Evolutionary conservation across 2,113 vertebrate species (phyloP).

Genomic region (Myrmecophaga tridactyla): DNA sequence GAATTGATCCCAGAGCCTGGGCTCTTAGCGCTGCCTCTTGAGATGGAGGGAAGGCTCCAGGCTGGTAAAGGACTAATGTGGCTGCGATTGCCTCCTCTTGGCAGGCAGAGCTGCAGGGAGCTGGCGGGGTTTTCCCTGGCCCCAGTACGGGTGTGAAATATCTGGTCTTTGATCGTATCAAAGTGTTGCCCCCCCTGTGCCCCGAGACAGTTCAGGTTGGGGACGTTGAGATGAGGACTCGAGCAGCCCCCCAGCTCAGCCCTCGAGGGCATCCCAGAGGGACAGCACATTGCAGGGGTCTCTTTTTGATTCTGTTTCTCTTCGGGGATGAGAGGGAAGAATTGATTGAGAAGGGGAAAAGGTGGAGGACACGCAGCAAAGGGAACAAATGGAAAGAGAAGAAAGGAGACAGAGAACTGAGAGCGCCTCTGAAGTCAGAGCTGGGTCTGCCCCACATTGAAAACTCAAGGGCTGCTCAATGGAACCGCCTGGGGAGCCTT

Average conservation of each 20-base stretch:
- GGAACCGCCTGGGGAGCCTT: neutral
- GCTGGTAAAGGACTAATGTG: neutral
- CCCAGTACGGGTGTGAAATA: fast-evolving
- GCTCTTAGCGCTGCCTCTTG: neutral
- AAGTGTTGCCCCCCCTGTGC: neutral
- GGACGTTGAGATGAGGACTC: no score
- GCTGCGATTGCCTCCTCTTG: no score
- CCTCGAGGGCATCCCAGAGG: neutral
- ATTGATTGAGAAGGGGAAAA: neutral
- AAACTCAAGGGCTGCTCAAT: neutral
- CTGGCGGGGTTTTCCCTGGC: neutral
- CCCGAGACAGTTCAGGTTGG: no score
- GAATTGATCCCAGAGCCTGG: neutral
- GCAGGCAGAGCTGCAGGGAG: neutral
- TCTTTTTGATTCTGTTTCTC: neutral
- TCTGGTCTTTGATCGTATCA: fast-evolving
- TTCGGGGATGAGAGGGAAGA: no score
- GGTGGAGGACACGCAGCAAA: no score
- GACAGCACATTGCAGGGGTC: fast-evolving
- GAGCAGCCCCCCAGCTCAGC: no score
- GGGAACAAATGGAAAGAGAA: neutral
- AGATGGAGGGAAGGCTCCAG: neutral
- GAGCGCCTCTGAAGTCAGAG: no score
- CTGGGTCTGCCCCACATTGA: neutral
- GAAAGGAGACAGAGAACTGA: neutral